A percentile compares a stretch with the other conserved stretches of the same genome.
Conservation (phyloP, 2,888 invertebrate genomes). For the Melangyna quadrimaculata region DNA sequence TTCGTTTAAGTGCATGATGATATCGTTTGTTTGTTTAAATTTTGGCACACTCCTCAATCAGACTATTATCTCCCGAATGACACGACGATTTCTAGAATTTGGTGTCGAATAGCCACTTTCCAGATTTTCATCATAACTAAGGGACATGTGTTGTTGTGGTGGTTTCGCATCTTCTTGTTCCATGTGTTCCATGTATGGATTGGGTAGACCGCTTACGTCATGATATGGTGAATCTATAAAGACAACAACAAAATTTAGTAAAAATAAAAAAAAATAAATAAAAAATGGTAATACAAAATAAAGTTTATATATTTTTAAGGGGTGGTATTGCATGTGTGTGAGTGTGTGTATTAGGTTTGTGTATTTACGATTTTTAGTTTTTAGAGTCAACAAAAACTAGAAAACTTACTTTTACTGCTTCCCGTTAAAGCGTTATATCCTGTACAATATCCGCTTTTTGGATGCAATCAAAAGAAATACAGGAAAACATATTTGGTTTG, state of each 20-base stretch:
- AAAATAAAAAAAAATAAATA: conserved; percentile 23
- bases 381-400: not conserved
- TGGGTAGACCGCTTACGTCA: conserved; percentile 95
- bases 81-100: conserved; percentile 94
- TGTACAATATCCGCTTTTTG: conserved; percentile 80
- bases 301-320: not conserved
- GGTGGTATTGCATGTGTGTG: too few species aligned
- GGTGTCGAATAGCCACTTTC: conserved; percentile 97
- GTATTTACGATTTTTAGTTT: not conserved
- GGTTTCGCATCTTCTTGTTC: conserved; percentile 86
- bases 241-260: not conserved
- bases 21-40: not conserved
- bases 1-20: not conserved
- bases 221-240: conserved; percentile 93
- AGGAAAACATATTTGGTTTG: conserved; percentile 13
- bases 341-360: too few species aligned
- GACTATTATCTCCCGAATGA: conserved; percentile 97
- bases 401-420: conserved; percentile 80
- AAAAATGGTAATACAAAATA: not conserved
- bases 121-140: conserved; percentile 95
- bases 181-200: conserved; percentile 91
- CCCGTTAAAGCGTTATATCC: conserved; percentile 81
- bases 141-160: conserved; percentile 91
- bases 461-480: conserved; percentile 69
- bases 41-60: conserved; percentile 74